Percentiles rank a stretch among this genome's conserved stretches.
phyloP scores from a whole-genome alignment of 1,140 invertebrate species.

The Cyclina sinensis region DNA sequence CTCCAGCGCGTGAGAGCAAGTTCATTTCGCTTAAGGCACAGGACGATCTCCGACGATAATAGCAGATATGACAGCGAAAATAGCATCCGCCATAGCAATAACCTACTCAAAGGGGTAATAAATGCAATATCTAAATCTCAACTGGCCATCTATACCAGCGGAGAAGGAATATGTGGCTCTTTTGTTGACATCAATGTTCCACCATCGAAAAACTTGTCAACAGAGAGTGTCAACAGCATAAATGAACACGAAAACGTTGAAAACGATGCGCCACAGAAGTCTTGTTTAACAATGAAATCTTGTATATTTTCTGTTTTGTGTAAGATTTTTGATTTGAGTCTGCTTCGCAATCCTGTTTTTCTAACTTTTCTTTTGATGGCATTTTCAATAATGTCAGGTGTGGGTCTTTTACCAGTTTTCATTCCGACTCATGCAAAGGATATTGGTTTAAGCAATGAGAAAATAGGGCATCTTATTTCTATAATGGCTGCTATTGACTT shows the following conservation, averaged over 20 bases:
- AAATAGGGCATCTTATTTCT: slow-evolving; percentile 36
- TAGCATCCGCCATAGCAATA: background rate
- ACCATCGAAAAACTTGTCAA: background rate
- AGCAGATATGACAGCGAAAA: background rate
- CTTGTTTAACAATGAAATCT: background rate
- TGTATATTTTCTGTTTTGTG: slow-evolving; percentile 27
- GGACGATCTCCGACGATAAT: slow-evolving; percentile 1
- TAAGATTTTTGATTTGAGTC: slow-evolving; percentile 31
- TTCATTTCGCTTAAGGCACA: background rate
- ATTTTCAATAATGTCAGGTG: slow-evolving; percentile 31
- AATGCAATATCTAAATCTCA: slow-evolving; percentile 38
- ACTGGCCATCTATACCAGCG: slow-evolving; percentile 15
- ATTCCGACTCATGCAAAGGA: slow-evolving; percentile 34
- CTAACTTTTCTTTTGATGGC: slow-evolving; percentile 49
- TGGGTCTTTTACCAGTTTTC: background rate
- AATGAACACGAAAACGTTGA: background rate
- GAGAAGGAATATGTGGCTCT: slow-evolving; percentile 28
- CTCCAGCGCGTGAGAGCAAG: background rate
- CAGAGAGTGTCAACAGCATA: background rate
- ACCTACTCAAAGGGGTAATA: slow-evolving; percentile 3
- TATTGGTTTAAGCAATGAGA: slow-evolving; percentile 37
- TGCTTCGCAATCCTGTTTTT: slow-evolving; percentile 48
- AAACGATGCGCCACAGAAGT: background rate
- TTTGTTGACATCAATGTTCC: slow-evolving; percentile 19
- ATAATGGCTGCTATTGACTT: slow-evolving; percentile 20